Evolutionary conservation across 2,113 vertebrate genomes (phyloP).

Genomic region (Castor canadensis): DNA sequence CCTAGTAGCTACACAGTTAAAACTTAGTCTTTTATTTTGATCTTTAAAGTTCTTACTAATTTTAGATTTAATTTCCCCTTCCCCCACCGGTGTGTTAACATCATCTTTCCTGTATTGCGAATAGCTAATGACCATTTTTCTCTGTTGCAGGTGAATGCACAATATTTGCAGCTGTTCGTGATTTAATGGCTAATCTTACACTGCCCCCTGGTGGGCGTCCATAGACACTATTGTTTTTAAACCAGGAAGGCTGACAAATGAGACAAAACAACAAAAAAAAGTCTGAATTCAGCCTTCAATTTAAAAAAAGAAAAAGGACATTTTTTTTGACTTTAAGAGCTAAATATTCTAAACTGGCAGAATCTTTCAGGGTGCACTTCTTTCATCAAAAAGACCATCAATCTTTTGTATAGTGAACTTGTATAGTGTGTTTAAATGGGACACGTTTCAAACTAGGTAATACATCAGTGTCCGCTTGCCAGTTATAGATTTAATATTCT

Average conservation of each 20-base stretch:
- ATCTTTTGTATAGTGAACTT: constrained; percentile 95
- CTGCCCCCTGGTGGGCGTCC: constrained; percentile 94
- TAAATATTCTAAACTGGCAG: constrained; percentile 88
- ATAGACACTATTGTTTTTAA: constrained; percentile 86
- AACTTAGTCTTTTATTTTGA: constrained; percentile 65
- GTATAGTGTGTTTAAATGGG: constrained; percentile 95
- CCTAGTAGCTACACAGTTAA: constrained; percentile 54
- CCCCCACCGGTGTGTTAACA: constrained; percentile 75
- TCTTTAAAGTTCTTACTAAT: constrained; percentile 63
- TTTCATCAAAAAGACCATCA: constrained; percentile 90
- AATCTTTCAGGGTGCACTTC: constrained; percentile 95
- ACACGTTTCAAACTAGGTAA: constrained; percentile 86
- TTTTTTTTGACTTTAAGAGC: constrained; percentile 81
- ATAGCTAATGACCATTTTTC: constrained; percentile 87
- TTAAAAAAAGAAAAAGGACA: constrained; percentile 83
- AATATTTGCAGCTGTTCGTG: constrained; percentile 98
- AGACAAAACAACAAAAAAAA: constrained; percentile 80
- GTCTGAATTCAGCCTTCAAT: constrained; percentile 84
- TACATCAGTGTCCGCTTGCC: constrained; percentile 85
- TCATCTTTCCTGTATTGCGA: constrained; percentile 79
- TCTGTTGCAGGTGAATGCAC: constrained; percentile 96
- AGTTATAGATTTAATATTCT: constrained; percentile 90
- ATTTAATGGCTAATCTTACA: constrained; percentile 98
- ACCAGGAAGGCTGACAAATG: constrained; percentile 85
- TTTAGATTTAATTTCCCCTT: constrained; percentile 67